phyloP scores from a whole-genome alignment of 2,888 invertebrate genomes.

The Drosophila mercatorum region DNA sequence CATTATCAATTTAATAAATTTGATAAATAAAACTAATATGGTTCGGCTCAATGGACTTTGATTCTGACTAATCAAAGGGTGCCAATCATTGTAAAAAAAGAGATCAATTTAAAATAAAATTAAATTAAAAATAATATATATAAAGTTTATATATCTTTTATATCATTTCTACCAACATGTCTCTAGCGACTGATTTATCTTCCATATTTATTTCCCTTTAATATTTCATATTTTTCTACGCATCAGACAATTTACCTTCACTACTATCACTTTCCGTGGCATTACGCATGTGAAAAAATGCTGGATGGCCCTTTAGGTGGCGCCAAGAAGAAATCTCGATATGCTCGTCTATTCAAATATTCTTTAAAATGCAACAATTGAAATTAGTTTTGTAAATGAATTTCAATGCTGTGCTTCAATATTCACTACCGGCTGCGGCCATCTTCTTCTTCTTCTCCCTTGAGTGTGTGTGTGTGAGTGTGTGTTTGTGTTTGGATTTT shows the following conservation, averaged over 20 bases:
- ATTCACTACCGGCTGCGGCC: conserved; percentile 67
- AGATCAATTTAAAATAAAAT: not conserved
- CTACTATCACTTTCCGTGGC: conserved; percentile 68
- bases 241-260: conserved; percentile 5
- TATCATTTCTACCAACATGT: no score
- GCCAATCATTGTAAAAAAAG: not conserved
- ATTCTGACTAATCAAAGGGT: no score
- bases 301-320: conserved; percentile 60
- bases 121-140: no score
- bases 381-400: conserved; percentile 78
- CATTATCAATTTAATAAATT: no score
- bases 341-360: conserved; percentile 33
- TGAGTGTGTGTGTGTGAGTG: conserved; percentile 8
- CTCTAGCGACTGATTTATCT: not conserved
- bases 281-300: conserved; percentile 35
- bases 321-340: conserved; percentile 69
- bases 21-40: no score
- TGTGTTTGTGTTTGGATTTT: conserved; percentile 17
- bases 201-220: not conserved
- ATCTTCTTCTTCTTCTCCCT: conserved; percentile 14
- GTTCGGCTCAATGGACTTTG: no score
- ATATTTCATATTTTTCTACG: conserved; percentile 9
- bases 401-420: conserved; percentile 69
- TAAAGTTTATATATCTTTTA: no score
- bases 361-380: conserved; percentile 73